A percentile compares a stretch with the other conserved stretches of the same genome.
These are phyloP conservation scores for Typhlomys cinereus DNA, from an alignment of 2,113 vertebrate genomes.

Conservation along the genomic window DNA sequence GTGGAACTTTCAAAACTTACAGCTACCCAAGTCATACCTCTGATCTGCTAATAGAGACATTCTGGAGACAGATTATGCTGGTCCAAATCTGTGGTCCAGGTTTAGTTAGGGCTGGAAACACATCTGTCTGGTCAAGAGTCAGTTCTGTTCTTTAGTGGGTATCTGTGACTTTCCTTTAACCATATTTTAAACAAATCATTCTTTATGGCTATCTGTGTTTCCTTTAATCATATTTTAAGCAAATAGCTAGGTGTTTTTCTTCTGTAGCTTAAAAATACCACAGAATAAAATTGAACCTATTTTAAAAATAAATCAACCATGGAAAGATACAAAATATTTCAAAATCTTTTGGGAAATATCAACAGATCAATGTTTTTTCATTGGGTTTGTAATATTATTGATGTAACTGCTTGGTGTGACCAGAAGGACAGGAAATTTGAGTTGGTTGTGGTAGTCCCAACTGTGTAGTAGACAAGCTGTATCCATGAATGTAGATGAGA, in stretches of 20 bases:
- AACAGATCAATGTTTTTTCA: background rate
- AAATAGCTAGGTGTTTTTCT: background rate
- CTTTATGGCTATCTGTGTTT: background rate
- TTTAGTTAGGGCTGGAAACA: background rate
- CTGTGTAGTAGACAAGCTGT: background rate
- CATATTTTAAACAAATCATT: background rate
- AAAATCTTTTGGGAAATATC: background rate
- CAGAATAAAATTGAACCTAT: background rate
- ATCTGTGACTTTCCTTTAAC: background rate
- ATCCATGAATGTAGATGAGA: background rate
- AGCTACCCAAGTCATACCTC: background rate
- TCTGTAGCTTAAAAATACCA: background rate
- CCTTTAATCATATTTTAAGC: background rate
- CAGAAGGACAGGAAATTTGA: background rate
- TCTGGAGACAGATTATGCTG: constrained; percentile 19
- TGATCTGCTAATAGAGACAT: constrained; percentile 10
- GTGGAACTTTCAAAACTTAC: constrained; percentile 1
- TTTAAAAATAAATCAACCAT: constrained; percentile 44
- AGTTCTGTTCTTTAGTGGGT: background rate
- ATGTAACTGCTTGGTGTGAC: constrained; percentile 16
- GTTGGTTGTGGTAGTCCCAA: background rate
- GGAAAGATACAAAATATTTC: background rate
- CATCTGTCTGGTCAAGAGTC: background rate
- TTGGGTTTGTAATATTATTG: constrained; percentile 59
- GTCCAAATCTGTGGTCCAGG: background rate